These are phyloP conservation scores for Bubo bubo DNA, from an alignment of 2,113 vertebrate genomes.

Conservation along the genomic window DNA sequence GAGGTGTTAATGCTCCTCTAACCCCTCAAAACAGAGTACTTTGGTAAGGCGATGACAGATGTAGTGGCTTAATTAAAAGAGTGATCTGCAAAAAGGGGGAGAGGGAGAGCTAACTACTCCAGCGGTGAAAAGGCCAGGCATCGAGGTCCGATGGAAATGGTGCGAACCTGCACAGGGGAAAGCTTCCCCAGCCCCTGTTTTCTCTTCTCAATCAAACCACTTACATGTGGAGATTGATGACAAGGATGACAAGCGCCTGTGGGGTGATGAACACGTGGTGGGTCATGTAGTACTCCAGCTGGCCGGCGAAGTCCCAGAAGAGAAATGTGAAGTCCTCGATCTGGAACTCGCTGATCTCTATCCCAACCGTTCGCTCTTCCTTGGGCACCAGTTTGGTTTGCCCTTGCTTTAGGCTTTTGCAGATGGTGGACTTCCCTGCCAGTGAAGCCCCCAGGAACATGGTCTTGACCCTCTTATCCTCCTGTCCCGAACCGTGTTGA, in stretches of 20 bases:
- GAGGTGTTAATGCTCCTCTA: background rate
- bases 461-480: slow-evolving; percentile 72
- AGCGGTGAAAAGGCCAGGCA: background rate
- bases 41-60: background rate
- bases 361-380: slow-evolving; percentile 68
- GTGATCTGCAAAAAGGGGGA: background rate
- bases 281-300: slow-evolving; percentile 77
- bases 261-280: slow-evolving; percentile 78
- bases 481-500: background rate
- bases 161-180: background rate
- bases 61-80: background rate
- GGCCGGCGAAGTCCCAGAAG: slow-evolving; percentile 81
- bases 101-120: background rate
- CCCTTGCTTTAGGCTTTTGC: slow-evolving; percentile 64
- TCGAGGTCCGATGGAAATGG: background rate
- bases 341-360: slow-evolving; percentile 72
- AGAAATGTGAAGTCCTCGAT: slow-evolving; percentile 65
- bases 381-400: slow-evolving; percentile 21
- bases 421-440: slow-evolving; percentile 75
- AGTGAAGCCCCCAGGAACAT: slow-evolving; percentile 75
- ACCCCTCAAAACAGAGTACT: background rate
- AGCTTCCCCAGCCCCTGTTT: background rate
- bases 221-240: slow-evolving; percentile 72
- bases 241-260: slow-evolving; percentile 70
- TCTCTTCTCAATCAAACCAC: background rate